Base-by-base conservation (phyloP, 2,113 vertebrate species). In the Varanus salvator region DNA sequence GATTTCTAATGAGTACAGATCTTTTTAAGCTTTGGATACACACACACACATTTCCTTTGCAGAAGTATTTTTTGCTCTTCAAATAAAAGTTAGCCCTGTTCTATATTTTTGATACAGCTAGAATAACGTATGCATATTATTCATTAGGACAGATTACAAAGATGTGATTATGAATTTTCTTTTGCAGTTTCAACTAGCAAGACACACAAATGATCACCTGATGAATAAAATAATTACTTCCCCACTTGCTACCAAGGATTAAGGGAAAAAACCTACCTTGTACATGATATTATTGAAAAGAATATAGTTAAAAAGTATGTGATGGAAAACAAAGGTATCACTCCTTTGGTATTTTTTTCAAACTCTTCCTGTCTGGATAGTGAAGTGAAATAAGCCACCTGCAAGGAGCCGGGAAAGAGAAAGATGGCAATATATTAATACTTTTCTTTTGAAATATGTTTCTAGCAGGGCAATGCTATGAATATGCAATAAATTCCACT, bases 301-400 rank as follows among this genome's bases (percentile, higher is more conserved):
- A 85, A 76, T 93, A 98, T 97, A 68, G 97, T 97, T 44, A 98
- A 92, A 84, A 96, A 31, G 19, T 98, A 98, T 0, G 98, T 97
- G 88, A 97, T 0, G 21, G 98, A 96, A 90, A 99, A 98, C 54
- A 98, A 94, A 0, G 95, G 92, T 38, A 98, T 94, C 77, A 98
- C 96, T 0, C 94, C 96, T 38, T 69, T 87, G 1, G 97, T 72
- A 66, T 96, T 97, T 90, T 94, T 96, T 81, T 98, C 96, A 93
- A 98, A 98, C 92, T 98, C 98, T 94, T 96, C 50, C 84, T 98
- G 97, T 87, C 97, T 97, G 80, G 98, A 98, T 88, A 96, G 90
- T 1, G 98, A 98, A 7, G 98, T 98, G 77, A 97, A 98, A 94
- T 97, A 96, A 27, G 97, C 96, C 57, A 98, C 97, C 98, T 98